A percentile compares a stretch with the other conserved stretches of the same genome.
Conservation (phyloP, 2,888 invertebrate species). For the Cataglyphis rosenhaueri region DNA sequence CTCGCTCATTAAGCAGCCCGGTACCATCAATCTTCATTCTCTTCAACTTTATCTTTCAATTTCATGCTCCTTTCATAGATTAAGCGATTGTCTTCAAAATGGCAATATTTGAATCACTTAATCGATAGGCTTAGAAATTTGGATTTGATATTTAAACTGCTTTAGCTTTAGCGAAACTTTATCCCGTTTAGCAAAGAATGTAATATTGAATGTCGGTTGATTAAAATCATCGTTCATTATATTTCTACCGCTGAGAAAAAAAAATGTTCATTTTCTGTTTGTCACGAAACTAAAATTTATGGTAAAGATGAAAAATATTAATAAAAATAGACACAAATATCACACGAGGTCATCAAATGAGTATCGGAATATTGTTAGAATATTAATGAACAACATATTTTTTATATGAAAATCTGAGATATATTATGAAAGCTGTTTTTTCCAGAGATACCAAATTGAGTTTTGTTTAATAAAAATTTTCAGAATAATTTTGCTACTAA, state of each 20-base stretch:
- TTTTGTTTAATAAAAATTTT: not conserved
- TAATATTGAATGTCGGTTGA: not conserved
- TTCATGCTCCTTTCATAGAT: not conserved
- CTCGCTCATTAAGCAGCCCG: not conserved
- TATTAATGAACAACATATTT: not conserved
- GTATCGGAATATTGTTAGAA: not conserved
- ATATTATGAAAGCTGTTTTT: not conserved
- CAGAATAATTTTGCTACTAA: not conserved
- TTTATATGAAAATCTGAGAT: not conserved
- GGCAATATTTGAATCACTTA: not conserved
- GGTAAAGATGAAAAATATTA: not conserved
- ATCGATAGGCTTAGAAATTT: not conserved
- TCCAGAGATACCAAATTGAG: not conserved
- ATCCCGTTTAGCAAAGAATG: not conserved
- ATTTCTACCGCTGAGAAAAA: not conserved
- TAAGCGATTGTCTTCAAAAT: not conserved
- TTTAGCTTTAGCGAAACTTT: not conserved
- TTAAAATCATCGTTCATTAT: not conserved
- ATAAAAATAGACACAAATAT: not conserved
- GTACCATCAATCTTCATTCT: not conserved
- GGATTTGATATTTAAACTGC: not conserved
- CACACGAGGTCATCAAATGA: not conserved
- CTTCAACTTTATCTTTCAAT: constrained; percentile 15
- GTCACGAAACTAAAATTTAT: not conserved
- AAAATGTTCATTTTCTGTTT: not conserved